phyloP scores from a whole-genome alignment of 2,797 vertebrate species.

The Oreonectes daqikongensis region DNA sequence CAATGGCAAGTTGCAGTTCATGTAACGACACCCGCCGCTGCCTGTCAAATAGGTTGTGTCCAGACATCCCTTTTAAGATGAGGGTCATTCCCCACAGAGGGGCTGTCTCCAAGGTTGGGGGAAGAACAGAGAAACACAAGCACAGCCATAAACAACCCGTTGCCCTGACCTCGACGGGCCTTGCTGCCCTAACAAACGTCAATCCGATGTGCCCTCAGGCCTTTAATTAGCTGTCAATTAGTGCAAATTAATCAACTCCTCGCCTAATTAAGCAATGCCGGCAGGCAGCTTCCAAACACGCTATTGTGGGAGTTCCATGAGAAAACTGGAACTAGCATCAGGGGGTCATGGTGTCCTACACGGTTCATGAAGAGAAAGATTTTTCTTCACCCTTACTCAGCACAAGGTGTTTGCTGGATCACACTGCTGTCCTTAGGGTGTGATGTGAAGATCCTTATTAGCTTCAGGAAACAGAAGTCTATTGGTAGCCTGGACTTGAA shows the following conservation, averaged over 20 bases:
- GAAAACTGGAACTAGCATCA: slow-evolving; percentile 87
- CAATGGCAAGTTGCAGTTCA: slow-evolving; percentile 59
- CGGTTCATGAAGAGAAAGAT: slow-evolving; percentile 42
- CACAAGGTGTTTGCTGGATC: slow-evolving; percentile 69
- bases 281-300: slow-evolving; percentile 91
- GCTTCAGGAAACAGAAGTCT: too few relatives aligned
- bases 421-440: slow-evolving; percentile 50
- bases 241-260: slow-evolving; percentile 98
- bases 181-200: slow-evolving; percentile 85
- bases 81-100: slow-evolving; percentile 65
- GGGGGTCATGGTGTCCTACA: slow-evolving; percentile 70
- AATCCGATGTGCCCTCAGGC: slow-evolving; percentile 89
- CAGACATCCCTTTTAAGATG: slow-evolving; percentile 56
- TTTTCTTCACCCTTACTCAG: slow-evolving; percentile 61
- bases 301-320: slow-evolving; percentile 89
- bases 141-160: slow-evolving; percentile 63
- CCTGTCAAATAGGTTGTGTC: slow-evolving; percentile 60
- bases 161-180: slow-evolving; percentile 83
- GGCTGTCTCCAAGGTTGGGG: slow-evolving; percentile 58
- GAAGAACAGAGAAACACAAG: slow-evolving; percentile 48
- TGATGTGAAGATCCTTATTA: slow-evolving; percentile 10
- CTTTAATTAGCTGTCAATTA: slow-evolving; percentile 99
- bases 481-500: too few relatives aligned
- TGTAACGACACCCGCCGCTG: slow-evolving; percentile 56
- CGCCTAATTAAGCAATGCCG: slow-evolving; percentile 98